phyloP scores from a whole-genome alignment of 2,888 invertebrate species.

The Aleiodes alternator region DNA sequence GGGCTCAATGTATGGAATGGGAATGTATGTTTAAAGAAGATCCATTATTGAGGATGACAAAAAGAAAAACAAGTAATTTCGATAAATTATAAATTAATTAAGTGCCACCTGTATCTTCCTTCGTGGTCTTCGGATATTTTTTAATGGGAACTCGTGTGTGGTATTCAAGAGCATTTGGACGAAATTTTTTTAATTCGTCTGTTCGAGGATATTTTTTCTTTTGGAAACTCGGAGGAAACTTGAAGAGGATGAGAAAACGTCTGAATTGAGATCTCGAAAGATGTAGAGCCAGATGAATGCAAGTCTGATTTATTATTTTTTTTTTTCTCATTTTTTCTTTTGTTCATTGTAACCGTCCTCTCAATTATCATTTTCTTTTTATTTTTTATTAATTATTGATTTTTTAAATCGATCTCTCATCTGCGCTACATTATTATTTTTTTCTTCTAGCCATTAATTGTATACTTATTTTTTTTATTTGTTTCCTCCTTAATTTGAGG shows the following conservation, averaged over 20 bases:
- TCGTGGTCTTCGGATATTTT: conserved; percentile 27
- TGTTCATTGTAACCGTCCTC: conserved; percentile 34
- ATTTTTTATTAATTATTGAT: conserved; percentile 30
- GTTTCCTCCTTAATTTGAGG: background rate
- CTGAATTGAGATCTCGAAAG: conserved; percentile 26
- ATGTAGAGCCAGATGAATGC: conserved; percentile 39
- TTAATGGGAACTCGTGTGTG: too few relatives aligned
- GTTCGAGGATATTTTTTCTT: too few relatives aligned
- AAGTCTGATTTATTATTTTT: conserved; percentile 44
- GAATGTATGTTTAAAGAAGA: conserved; percentile 88
- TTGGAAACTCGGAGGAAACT: too few relatives aligned
- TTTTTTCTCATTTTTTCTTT: conserved; percentile 33
- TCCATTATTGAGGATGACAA: background rate
- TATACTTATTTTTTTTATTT: too few relatives aligned
- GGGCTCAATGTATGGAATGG: conserved; percentile 94
- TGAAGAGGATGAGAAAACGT: too few relatives aligned
- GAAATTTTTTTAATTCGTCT: too few relatives aligned
- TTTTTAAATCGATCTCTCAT: conserved; percentile 22
- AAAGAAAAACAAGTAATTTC: background rate
- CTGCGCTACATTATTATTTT: conserved; percentile 4
- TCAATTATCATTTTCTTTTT: conserved; percentile 7
- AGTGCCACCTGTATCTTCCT: conserved; percentile 18
- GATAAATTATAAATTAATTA: conserved; percentile 15
- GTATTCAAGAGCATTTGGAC: too few relatives aligned
- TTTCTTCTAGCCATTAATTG: background rate